Base-by-base conservation (phyloP, 2,888 invertebrate genomes). In the Ypsolopha sequella region DNA sequence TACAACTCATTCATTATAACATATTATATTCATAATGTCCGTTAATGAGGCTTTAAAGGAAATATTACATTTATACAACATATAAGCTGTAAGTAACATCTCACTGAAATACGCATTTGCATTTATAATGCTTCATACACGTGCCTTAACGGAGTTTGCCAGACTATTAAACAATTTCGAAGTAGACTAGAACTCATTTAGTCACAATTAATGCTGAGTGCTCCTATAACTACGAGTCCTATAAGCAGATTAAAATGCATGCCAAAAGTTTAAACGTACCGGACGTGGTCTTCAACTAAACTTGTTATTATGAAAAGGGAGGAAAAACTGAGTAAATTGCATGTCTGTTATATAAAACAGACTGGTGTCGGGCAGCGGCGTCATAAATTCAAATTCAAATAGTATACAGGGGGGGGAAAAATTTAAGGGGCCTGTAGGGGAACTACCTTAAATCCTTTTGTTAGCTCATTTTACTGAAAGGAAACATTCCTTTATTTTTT, bases 211-310 rank as follows among this genome's bases (percentile, higher is more conserved):
- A 66, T 65, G 68, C 64, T 55, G 58, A 57, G 47, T 47, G 47
- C 36, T 47, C 36, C 47, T 11, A 57, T 63, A 62, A 66, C 71
- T 70, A 75, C 76, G 7, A 24, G 34, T 76, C 71, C 73, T 66
- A 70, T 76, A 79, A 79, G 69, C 72, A 75, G 73, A 80, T 80
- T 80, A 79, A 81, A 82, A 80, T 80, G 76, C 81, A 80, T 70
- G 75, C 73, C 74, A 66, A 79, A 81, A 81, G 75, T 81, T 84
- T 72, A 74, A 82, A 81, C 76, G 75, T 72, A 75, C 76, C 73
- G 78, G 78, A 76, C 76, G 73, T 71, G 76, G 76, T 78, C 80
- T 81, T 80, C 80, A 80, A 84, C 82, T 80, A 80, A 82, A 81
- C 76, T 80, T 79, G 77, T 80, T 80, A 76, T 75, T 78, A 80